These are phyloP conservation scores for Picathartes gymnocephalus DNA, from an alignment of 2,113 vertebrate species.

Conservation along the genomic window DNA sequence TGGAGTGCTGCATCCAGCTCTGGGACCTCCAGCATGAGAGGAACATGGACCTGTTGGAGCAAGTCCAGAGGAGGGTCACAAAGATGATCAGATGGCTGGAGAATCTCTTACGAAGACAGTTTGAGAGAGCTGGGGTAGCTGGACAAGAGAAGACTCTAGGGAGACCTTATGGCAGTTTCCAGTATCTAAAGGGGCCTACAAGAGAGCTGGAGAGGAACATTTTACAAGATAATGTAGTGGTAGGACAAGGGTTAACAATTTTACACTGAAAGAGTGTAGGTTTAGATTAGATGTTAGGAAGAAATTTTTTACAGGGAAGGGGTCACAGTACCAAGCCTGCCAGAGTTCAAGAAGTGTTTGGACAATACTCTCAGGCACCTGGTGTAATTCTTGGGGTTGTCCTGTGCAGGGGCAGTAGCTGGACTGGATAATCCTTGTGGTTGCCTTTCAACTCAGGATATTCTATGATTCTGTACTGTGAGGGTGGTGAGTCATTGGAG, in stretches of 20 bases:
- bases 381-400: neutral
- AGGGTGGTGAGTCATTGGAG: neutral
- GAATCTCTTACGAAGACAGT: neutral
- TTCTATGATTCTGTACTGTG: neutral
- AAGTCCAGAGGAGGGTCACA: neutral
- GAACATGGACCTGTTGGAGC: neutral
- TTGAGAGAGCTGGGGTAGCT: neutral
- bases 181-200: neutral
- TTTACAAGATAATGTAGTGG: neutral
- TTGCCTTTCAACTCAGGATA: neutral
- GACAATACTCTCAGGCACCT: neutral
- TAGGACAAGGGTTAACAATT: neutral
- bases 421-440: neutral
- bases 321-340: neutral
- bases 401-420: neutral
- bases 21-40: neutral
- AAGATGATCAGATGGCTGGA: neutral
- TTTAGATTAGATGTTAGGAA: neutral
- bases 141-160: neutral
- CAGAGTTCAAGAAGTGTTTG: neutral
- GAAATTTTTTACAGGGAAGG: neutral
- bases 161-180: neutral
- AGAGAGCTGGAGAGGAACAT: neutral
- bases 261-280: neutral
- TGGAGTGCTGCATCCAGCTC: neutral